These are phyloP conservation scores for Python bivittatus DNA, from an alignment of 2,113 vertebrate species.

Conservation along the genomic window DNA sequence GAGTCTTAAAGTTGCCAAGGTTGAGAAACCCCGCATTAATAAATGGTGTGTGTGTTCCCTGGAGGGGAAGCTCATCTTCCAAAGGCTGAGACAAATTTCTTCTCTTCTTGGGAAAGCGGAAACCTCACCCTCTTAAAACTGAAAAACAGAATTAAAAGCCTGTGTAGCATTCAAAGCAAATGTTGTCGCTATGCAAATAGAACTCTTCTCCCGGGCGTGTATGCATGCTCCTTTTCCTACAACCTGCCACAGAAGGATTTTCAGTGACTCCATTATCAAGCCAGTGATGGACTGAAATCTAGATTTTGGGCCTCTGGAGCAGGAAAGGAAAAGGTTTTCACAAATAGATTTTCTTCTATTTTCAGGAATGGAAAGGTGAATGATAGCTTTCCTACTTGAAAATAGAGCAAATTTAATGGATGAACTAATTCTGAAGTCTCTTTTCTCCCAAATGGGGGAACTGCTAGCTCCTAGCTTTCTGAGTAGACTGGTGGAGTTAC, in stretches of 20 bases:
- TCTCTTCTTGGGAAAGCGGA: not conserved
- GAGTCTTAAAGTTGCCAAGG: not conserved
- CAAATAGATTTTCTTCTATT: not conserved
- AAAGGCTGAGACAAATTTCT: not conserved
- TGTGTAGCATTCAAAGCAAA: not conserved
- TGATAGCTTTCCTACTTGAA: not conserved
- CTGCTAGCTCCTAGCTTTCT: too few species aligned
- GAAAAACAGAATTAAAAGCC: not conserved
- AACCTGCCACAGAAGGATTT: too few species aligned
- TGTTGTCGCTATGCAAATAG: not conserved
- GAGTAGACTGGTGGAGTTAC: too few species aligned
- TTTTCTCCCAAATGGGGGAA: too few species aligned
- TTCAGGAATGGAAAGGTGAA: not conserved
- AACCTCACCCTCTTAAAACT: not conserved
- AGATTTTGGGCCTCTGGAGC: too few species aligned
- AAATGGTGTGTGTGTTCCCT: not conserved
- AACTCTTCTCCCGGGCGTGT: too few species aligned
- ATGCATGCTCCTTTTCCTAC: too few species aligned
- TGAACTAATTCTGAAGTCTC: too few species aligned
- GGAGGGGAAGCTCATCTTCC: not conserved
- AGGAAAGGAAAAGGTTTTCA: too few species aligned
- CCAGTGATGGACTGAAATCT: too few species aligned
- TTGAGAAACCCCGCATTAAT: too few species aligned
- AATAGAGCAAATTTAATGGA: not conserved
- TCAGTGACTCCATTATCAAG: too few species aligned